These are phyloP conservation scores for Arenaria interpres DNA, from an alignment of 2,113 vertebrate species.

Conservation along the genomic window DNA sequence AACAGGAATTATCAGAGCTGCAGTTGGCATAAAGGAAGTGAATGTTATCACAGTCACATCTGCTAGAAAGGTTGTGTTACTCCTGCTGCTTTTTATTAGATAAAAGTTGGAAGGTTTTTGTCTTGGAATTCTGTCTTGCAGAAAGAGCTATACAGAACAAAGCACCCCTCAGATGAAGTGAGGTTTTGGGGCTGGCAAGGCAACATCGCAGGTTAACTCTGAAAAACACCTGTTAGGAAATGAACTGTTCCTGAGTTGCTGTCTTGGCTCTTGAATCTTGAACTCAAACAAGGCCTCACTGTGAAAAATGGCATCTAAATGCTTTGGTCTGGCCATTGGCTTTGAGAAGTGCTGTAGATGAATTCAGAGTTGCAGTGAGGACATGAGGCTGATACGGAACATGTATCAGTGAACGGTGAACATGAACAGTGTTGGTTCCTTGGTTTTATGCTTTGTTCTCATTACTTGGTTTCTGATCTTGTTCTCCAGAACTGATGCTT, in stretches of 20 bases:
- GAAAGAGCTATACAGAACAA: background rate
- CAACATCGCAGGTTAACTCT: background rate
- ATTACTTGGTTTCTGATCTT: background rate
- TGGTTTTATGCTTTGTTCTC: background rate
- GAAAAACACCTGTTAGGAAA: background rate
- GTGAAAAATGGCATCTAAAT: background rate
- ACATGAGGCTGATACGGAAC: background rate
- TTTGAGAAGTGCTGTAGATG: background rate
- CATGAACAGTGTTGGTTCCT: background rate
- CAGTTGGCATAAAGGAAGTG: background rate
- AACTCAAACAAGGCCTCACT: background rate
- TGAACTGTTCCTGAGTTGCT: background rate
- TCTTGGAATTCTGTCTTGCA: background rate
- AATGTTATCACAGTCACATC: background rate
- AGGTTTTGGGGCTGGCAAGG: background rate
- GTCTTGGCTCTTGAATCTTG: background rate
- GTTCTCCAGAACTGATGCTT: background rate
- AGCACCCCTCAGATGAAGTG: background rate
- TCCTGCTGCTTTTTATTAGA: background rate
- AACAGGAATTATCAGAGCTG: background rate
- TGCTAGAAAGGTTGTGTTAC: background rate
- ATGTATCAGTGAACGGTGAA: no score
- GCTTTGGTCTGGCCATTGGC: background rate
- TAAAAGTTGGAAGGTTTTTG: background rate
- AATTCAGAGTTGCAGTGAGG: background rate